phyloP scores from a whole-genome alignment of 2,797 vertebrate genomes.

The Coranthus polyacanthus region DNA sequence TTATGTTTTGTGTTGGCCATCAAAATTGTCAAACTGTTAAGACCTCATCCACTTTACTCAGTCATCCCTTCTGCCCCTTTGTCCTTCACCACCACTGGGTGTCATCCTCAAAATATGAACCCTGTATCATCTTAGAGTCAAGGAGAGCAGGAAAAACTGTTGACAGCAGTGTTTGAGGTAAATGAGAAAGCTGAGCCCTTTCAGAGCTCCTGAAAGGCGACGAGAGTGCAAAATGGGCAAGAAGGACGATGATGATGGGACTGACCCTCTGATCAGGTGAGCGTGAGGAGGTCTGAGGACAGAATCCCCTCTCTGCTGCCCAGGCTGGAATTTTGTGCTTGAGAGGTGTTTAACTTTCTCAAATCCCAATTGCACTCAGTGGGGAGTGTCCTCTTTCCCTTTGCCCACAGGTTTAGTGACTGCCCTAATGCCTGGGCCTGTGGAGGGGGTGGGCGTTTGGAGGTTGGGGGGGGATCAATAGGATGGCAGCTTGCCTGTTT shows the following conservation, averaged over 20 bases:
- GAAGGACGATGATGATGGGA: constrained; percentile 68
- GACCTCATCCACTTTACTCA: constrained; percentile 30
- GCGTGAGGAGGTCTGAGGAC: constrained; percentile 75
- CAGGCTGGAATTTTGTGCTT: constrained; percentile 88
- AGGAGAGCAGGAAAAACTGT: constrained; percentile 79
- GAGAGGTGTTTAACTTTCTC: constrained; percentile 87
- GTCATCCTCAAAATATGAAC: constrained; percentile 63
- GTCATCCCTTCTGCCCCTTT: constrained; percentile 49
- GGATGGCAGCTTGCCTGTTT: constrained; percentile 75
- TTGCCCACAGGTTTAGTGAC: constrained; percentile 78
- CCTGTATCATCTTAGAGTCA: constrained; percentile 65
- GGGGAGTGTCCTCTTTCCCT: constrained; percentile 77
- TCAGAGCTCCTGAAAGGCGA: constrained; percentile 59
- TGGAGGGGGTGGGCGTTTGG: constrained; percentile 46
- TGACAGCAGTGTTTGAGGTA: constrained; percentile 81
- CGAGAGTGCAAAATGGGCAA: constrained; percentile 72
- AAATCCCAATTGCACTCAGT: constrained; percentile 88
- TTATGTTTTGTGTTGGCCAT: too few species aligned
- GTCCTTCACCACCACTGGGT: constrained; percentile 51
- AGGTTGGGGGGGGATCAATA: constrained; percentile 73
- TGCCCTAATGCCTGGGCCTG: constrained; percentile 68
- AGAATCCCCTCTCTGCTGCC: constrained; percentile 86
- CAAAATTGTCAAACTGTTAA: not conserved
- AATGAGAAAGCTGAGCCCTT: constrained; percentile 79
- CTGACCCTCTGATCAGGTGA: constrained; percentile 84